These are phyloP conservation scores for Seriola rivoliana DNA, from an alignment of 2,113 vertebrate genomes.

Conservation along the genomic window DNA sequence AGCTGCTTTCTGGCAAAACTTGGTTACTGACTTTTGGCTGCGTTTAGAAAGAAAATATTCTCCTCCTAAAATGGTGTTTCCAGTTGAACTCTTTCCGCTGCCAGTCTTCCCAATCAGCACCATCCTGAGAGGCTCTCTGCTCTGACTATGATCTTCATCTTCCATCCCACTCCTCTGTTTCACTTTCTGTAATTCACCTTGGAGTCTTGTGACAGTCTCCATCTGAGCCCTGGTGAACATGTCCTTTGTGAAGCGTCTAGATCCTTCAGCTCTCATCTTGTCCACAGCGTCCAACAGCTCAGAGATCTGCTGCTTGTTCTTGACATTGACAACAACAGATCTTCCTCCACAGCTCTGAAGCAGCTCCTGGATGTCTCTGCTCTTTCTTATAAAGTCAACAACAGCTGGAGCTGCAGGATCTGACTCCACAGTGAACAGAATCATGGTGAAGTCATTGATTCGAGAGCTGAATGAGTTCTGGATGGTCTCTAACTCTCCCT, in stretches of 20 bases:
- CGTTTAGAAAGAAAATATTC: background rate
- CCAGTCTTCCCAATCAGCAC: no score
- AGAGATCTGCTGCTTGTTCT: background rate
- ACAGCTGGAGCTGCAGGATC: slow-evolving; percentile 10
- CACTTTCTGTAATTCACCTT: no score
- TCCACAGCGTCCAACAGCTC: background rate
- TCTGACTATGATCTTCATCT: no score
- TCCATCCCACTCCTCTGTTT: no score
- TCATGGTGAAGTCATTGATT: slow-evolving; percentile 42
- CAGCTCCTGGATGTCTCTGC: slow-evolving; percentile 12
- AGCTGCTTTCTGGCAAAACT: background rate
- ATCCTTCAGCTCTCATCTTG: no score
- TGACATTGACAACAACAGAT: background rate
- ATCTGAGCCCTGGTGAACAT: no score
- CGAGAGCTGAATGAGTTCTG: slow-evolving; percentile 14
- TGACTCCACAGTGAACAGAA: slow-evolving; percentile 30
- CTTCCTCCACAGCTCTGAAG: slow-evolving; percentile 21
- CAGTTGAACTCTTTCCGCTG: no score
- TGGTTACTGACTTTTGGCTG: slow-evolving; percentile 10
- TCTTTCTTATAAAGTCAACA: background rate
- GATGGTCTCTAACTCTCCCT: slow-evolving; percentile 40
- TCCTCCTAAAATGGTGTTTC: no score
- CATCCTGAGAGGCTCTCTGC: no score
- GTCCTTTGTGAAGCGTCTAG: background rate
- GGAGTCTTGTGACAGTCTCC: no score